Evolutionary conservation across 2,113 vertebrate species (phyloP).

Genomic region (Etia nguti): DNA sequence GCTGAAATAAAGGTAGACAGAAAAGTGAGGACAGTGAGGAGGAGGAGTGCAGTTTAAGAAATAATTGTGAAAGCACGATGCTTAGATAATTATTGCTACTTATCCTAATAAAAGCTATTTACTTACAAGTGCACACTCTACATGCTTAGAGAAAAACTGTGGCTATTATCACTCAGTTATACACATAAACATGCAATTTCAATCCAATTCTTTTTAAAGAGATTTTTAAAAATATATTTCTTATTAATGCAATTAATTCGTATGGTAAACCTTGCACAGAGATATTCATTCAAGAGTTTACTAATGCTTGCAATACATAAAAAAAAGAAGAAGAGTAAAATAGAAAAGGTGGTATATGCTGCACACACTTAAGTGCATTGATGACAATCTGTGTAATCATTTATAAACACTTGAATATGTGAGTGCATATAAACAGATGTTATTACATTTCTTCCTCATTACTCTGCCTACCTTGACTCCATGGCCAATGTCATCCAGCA

Average conservation of each 20-base stretch:
- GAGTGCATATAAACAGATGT: neutral
- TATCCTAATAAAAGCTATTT: neutral
- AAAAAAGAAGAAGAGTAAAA: neutral
- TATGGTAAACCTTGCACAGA: neutral
- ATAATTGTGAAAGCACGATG: neutral
- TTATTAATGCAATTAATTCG: neutral
- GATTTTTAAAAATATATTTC: neutral
- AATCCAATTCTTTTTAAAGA: neutral
- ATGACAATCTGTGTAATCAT: neutral
- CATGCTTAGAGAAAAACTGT: neutral
- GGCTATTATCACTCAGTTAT: neutral
- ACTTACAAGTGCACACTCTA: neutral
- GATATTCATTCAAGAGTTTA: neutral
- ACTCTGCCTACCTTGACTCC: constrained; percentile 80
- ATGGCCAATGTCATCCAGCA: constrained; percentile 94
- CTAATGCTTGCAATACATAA: neutral
- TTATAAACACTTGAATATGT: neutral
- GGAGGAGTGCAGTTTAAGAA: neutral
- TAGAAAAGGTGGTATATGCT: neutral
- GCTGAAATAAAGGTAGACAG: neutral
- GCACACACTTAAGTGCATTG: neutral
- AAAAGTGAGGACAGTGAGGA: neutral
- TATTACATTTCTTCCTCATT: neutral
- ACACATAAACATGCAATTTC: neutral
- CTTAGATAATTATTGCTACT: neutral